A percentile compares a stretch with the other conserved stretches of the same genome.
These are phyloP conservation scores for Orchesellides sinensis DNA, from an alignment of 2,888 invertebrate species.

Conservation along the genomic window DNA sequence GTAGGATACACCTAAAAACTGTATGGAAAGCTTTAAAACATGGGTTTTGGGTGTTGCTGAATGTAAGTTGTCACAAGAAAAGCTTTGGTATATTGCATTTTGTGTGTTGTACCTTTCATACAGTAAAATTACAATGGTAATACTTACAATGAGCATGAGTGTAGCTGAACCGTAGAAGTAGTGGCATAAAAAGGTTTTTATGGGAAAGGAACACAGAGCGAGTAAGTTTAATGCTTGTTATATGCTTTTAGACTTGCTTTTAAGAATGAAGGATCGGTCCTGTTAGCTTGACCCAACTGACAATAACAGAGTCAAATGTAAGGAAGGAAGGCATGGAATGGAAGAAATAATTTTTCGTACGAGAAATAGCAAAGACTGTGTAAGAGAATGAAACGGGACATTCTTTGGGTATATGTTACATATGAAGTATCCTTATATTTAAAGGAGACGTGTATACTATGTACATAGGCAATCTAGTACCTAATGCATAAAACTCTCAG, in stretches of 20 bases:
- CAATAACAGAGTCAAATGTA: slow-evolving; percentile 4
- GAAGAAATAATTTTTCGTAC: not conserved
- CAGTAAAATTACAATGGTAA: no score
- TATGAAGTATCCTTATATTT: not conserved
- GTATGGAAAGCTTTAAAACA: slow-evolving; percentile 8
- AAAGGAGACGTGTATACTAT: not conserved
- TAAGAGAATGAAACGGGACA: no score
- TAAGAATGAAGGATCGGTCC: slow-evolving; percentile 22
- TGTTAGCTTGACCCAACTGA: slow-evolving; percentile 45
- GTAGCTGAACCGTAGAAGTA: no score
- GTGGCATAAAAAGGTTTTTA: no score
- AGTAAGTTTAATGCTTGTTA: slow-evolving; percentile 4
- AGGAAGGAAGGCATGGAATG: not conserved
- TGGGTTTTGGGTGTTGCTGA: slow-evolving; percentile 45
- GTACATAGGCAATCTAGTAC: not conserved
- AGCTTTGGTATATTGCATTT: not conserved
- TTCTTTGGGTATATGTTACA: not conserved
- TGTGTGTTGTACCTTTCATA: no score
- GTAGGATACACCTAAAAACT: not conserved
- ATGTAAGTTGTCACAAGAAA: not conserved
- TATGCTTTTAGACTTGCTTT: not conserved
- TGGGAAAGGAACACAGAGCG: no score
- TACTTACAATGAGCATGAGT: no score
- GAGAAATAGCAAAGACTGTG: not conserved
- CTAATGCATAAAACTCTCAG: not conserved